Conservation (phyloP, 2,797 vertebrate species). For the Sorex maritimensis region DNA sequence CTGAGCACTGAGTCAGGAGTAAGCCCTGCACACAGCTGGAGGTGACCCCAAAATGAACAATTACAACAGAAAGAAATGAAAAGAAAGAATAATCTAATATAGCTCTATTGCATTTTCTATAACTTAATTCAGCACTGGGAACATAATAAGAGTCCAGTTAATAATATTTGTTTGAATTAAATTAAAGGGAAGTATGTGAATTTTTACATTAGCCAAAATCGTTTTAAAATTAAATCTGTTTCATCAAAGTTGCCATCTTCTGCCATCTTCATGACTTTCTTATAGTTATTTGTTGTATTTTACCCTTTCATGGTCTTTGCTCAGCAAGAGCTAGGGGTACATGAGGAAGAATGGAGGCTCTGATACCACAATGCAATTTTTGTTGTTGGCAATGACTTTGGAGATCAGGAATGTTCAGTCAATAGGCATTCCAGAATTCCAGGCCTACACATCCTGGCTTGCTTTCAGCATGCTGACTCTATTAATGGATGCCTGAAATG, state of each 20-base stretch:
- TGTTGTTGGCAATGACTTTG: conserved; percentile 71
- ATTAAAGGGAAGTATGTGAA: conserved; percentile 7
- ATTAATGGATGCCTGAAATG: conserved; percentile 76
- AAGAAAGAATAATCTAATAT: neutral
- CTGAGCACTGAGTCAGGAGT: too few species aligned
- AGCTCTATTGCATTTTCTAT: conserved; percentile 22
- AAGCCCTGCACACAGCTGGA: too few species aligned
- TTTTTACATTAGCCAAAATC: conserved; percentile 7
- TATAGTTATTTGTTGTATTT: neutral
- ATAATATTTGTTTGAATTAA: conserved; percentile 15
- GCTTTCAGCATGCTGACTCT: conserved; percentile 56
- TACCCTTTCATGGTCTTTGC: conserved; percentile 39
- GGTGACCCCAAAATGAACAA: too few species aligned
- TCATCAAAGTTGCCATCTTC: neutral
- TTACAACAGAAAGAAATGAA: too few species aligned
- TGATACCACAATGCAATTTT: conserved; percentile 46
- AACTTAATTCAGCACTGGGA: neutral
- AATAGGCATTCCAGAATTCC: conserved; percentile 80
- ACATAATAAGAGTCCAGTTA: neutral
- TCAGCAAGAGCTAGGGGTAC: conserved; percentile 20
- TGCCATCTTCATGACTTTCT: neutral
- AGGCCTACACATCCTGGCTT: conserved; percentile 80
- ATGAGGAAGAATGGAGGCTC: neutral
- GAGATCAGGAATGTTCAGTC: conserved; percentile 72
- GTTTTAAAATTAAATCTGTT: neutral